Percentiles rank a stretch among this genome's conserved stretches.
Conservation (phyloP, 2,888 invertebrate genomes). For the Margaritifera margaritifera region DNA sequence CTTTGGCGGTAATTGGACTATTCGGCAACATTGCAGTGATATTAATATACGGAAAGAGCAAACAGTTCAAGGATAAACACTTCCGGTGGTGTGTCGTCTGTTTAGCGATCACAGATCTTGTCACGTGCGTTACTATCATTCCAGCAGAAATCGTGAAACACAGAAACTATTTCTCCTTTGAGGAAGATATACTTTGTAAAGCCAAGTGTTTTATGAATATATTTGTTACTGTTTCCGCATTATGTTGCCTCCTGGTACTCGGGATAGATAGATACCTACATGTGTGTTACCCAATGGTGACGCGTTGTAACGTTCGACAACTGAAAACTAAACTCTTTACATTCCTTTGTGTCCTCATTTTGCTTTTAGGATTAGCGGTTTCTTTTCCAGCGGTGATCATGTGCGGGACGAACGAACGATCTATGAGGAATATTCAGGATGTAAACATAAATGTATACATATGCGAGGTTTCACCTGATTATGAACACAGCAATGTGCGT, state of each 20-base stretch:
- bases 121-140: constrained; percentile 28
- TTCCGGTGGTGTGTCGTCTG: constrained; percentile 27
- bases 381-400: constrained; percentile 28
- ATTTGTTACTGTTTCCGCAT: constrained; percentile 29
- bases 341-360: constrained; percentile 20
- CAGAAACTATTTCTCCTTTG: constrained; percentile 32
- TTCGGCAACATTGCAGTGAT: constrained; percentile 28
- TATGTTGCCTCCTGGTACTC: constrained; percentile 24
- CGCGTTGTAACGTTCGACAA: constrained; percentile 13
- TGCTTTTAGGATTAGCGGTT: constrained; percentile 20
- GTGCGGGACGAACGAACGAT: constrained; percentile 20
- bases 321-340: constrained; percentile 20
- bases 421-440: constrained; percentile 15
- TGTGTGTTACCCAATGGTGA: constrained; percentile 23
- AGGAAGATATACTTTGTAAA: constrained; percentile 25
- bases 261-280: constrained; percentile 32
- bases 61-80: constrained; percentile 30
- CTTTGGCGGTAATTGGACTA: constrained; percentile 25
- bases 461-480: constrained; percentile 25
- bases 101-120: constrained; percentile 27
- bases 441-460: constrained; percentile 13
- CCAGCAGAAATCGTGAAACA: constrained; percentile 38
- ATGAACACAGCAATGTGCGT: constrained; percentile 9
- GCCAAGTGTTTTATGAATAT: constrained; percentile 36
- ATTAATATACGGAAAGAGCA: constrained; percentile 27